Evolutionary conservation across 2,797 vertebrate genomes (phyloP).

Genomic region (Gadopsis marmoratus): DNA sequence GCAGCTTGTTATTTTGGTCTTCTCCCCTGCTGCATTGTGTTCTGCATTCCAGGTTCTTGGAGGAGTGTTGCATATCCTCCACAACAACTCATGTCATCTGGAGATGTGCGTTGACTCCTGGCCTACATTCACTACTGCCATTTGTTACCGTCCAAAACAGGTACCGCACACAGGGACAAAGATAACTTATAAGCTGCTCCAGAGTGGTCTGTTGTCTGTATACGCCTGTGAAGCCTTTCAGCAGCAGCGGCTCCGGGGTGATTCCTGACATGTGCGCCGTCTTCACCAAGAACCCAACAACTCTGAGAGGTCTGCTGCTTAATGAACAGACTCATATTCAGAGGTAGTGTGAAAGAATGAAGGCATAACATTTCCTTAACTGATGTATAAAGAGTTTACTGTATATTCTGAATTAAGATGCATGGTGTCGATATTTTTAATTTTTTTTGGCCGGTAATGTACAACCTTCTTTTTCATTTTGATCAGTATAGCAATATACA

Average conservation of each 20-base stretch:
- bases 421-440: no score
- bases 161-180: conserved; percentile 51
- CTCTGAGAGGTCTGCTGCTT: conserved; percentile 40
- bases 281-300: conserved; percentile 34
- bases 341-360: conserved; percentile 22
- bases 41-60: conserved; percentile 56
- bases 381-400: background rate
- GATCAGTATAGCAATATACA: background rate
- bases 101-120: conserved; percentile 72
- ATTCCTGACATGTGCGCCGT: conserved; percentile 54
- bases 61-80: conserved; percentile 59
- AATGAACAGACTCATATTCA: conserved; percentile 21
- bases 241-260: conserved; percentile 34
- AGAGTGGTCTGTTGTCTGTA: conserved; percentile 40
- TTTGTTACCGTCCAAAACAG: conserved; percentile 72
- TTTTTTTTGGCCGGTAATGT: background rate
- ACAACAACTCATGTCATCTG: conserved; percentile 63
- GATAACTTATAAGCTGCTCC: conserved; percentile 38
- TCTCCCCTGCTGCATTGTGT: conserved; percentile 54
- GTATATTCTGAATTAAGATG: background rate
- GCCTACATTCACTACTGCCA: conserved; percentile 71
- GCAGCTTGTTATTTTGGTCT: conserved; percentile 52
- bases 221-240: conserved; percentile 54
- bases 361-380: background rate
- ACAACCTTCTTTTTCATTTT: background rate